Base-by-base conservation (phyloP, 1,140 invertebrate genomes). In the Heliconius eleuchia region DNA sequence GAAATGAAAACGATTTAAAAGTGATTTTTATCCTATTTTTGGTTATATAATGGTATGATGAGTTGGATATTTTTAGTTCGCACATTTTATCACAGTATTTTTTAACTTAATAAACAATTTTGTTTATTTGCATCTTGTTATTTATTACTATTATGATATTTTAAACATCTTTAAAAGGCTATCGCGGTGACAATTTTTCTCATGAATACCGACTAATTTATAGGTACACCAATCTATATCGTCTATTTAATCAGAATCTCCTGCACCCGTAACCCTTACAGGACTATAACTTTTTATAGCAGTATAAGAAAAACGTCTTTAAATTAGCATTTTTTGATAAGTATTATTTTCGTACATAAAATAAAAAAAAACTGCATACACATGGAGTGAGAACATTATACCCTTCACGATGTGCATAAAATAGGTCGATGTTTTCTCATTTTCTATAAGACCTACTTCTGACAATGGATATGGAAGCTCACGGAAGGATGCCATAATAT, bases 361-460 rank as follows among this genome's bases (percentile, higher is more conserved):
- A 60, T 6, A 16, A 66, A 13, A 30, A 30, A 23, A 66, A 30
- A 66, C 27, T 66, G 60, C 60, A 66, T 66, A 30, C 60, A 66
- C 60, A 66, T 66, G 60, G 23, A 66, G 60, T 6, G 60, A 11
- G 11, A 66, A 66, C 60, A 66, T 66, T 66, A 30, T 27, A 66
- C 27, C 23, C 27, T 30, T 66, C 27, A 66, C 60, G 27, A 30
- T 66, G 60, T 16, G n/a, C 27, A 66, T 66, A 76, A 76, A 76
- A 76, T 70, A 76, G 37, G 57, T 70, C 34, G 74, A 66, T 66
- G 55, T 37, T 75, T 75, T 42, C 39, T 76, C n/a, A 70, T 70
- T 70, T 76, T 76, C 37, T 76, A 75, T 75, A 75, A 70, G 60
- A 71, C 46, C 55, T 30, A 70, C 39, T 76, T 70, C n/a, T 46